Conservation (phyloP, 2,888 invertebrate genomes). For the Rhamnusium bicolor region DNA sequence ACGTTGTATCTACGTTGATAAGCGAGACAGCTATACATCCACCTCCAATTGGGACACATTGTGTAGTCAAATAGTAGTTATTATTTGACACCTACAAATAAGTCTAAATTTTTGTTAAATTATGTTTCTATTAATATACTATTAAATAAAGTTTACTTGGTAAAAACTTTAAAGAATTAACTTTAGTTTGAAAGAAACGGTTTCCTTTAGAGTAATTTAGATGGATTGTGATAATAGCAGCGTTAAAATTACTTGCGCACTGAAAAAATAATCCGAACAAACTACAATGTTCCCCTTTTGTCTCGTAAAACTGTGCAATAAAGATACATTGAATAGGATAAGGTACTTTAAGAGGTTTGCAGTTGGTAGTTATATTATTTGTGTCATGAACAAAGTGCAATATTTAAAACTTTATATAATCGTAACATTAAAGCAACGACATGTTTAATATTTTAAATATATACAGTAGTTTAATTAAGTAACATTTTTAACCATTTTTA, state of each 20-base stretch:
- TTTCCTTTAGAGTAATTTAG: constrained; percentile 25
- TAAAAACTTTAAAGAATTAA: constrained; percentile 11
- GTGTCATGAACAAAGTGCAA: not conserved
- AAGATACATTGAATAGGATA: constrained; percentile 24
- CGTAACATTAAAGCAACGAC: too few species aligned
- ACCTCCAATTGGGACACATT: too few species aligned
- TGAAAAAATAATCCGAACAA: constrained; percentile 13
- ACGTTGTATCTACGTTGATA: too few species aligned
- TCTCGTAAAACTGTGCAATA: constrained; percentile 19
- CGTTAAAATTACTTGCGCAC: constrained; percentile 22
- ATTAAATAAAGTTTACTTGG: not conserved
- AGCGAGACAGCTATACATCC: too few species aligned
- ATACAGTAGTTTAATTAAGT: too few species aligned
- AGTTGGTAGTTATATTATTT: not conserved
- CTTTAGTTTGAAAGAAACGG: constrained; percentile 9
- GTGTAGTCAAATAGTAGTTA: too few species aligned
- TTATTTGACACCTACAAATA: too few species aligned
- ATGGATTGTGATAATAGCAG: constrained; percentile 22
- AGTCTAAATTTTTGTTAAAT: not conserved
- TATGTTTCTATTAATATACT: not conserved
- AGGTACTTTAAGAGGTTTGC: not conserved
- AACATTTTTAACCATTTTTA: too few species aligned
- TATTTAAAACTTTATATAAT: not conserved
- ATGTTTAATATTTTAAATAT: too few species aligned
- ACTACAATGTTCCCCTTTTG: constrained; percentile 23